These are phyloP conservation scores for Oreohelix idahoensis DNA, from an alignment of 1,140 invertebrate species.

Conservation along the genomic window DNA sequence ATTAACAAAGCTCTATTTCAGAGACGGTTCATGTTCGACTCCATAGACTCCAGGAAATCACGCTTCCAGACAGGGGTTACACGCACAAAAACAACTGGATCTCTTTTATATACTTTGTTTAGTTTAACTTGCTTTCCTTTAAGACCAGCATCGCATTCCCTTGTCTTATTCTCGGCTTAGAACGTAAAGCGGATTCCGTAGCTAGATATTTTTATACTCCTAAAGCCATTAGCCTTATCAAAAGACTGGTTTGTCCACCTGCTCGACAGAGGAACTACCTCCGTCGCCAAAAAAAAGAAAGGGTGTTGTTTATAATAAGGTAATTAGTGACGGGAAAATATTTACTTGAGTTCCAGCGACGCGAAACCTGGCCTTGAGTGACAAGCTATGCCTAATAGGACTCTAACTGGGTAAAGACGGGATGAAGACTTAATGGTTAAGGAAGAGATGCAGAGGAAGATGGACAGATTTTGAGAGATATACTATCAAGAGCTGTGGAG, in stretches of 20 bases:
- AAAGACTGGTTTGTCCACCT: neutral
- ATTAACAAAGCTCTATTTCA: neutral
- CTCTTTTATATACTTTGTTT: neutral
- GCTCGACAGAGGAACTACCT: neutral
- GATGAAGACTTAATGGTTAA: neutral
- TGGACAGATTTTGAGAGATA: constrained; percentile 10
- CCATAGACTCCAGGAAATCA: neutral
- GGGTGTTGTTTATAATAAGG: constrained; percentile 6
- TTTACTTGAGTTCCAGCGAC: neutral
- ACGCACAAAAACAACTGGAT: neutral
- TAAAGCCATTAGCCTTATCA: constrained; percentile 7
- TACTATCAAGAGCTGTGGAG: neutral
- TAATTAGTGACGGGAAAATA: constrained; percentile 12
- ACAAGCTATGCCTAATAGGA: neutral
- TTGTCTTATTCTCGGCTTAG: neutral
- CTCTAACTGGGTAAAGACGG: neutral
- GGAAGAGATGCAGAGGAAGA: neutral
- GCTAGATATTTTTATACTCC: neutral
- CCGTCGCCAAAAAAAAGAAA: neutral
- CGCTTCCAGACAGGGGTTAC: neutral
- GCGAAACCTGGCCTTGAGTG: neutral
- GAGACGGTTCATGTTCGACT: neutral
- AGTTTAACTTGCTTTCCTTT: neutral
- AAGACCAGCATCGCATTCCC: neutral
- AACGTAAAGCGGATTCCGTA: neutral